These are phyloP conservation scores for Epizoanthus fatuus DNA, from an alignment of 92 coral and sea anemone species.

Conservation along the genomic window DNA sequence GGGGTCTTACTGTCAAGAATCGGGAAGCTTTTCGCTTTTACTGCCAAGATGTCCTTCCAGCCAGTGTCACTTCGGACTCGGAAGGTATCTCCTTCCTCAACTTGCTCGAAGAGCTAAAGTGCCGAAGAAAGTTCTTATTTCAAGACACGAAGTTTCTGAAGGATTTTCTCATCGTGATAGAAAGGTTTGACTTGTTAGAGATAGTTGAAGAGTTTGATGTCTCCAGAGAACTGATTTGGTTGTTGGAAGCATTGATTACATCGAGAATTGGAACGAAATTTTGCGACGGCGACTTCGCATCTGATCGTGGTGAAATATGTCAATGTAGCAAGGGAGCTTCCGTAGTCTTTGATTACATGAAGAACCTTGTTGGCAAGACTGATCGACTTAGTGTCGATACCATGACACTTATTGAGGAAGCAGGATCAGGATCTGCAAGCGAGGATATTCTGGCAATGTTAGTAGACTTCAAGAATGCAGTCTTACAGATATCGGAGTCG, in stretches of 20 bases:
- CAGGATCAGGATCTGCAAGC: neutral
- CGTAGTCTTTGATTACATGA: neutral
- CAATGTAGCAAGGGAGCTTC: too few species aligned
- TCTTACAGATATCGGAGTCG: neutral
- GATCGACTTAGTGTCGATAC: neutral
- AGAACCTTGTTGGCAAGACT: neutral
- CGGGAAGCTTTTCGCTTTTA: neutral
- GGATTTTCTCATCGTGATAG: neutral
- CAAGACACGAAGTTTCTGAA: neutral
- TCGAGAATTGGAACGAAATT: neutral
- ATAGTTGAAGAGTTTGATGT: constrained; percentile 6
- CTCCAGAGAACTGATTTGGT: constrained; percentile 8
- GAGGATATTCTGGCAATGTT: too few species aligned
- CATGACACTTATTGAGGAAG: neutral
- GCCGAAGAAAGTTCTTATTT: neutral
- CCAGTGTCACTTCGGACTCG: too few species aligned
- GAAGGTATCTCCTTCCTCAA: neutral
- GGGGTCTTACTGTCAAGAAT: neutral
- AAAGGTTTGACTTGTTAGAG: neutral
- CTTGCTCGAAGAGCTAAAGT: neutral
- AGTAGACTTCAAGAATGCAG: too few species aligned
- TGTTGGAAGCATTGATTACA: neutral
- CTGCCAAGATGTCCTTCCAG: neutral
- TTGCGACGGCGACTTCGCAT: neutral
- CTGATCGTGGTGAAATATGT: neutral